Base-by-base conservation (phyloP, 2,797 vertebrate genomes). In the Intellagama lesueurii region DNA sequence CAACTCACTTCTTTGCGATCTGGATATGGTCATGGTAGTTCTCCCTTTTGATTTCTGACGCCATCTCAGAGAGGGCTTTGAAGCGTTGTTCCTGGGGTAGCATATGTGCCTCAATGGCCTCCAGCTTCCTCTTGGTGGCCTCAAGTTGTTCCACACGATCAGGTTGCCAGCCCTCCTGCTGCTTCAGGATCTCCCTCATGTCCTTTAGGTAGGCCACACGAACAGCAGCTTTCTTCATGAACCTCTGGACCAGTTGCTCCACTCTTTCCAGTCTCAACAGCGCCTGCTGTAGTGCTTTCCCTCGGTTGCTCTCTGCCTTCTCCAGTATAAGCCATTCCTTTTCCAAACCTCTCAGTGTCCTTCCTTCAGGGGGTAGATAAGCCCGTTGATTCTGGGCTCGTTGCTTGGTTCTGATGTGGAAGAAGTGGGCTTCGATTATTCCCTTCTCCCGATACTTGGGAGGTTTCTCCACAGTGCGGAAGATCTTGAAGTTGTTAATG, bases 361-460 rank as follows among this genome's bases (percentile, higher is more conserved):
- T 97, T 75, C 98, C 98, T 80, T 98, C 98, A 0, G 95, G 96
- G 17, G 98, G 98, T 83, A 97, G 86, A 83, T 98, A 99, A 22
- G 95, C 96, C n/a, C 95, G 87, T 47, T 98, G 97, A 94, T 99
- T 98, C 95, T 98, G 98, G 86, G 97, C 98, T 81, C 95, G 96
- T 89, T 98, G 97, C 32, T 97, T 97, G 70, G 98, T 98, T 92
- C 97, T 97, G 91, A 99, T 97, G 80, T 84, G 97, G 94, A 99
- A 99, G 81, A 99, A 96, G 82, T 98, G 97, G 88, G 97, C 98
- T 93, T 99, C 98, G 0, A 98, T 97, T 28, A 97, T 93, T 5
- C 98, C 98, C 9, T 97, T 97, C 89, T 99, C 98, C 95, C 98
- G 98, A 85, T 98, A 98, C 81, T 98, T 97, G 0, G 96, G 98